phyloP scores from a whole-genome alignment of 2,888 invertebrate genomes.

The Macrophya annulata region DNA sequence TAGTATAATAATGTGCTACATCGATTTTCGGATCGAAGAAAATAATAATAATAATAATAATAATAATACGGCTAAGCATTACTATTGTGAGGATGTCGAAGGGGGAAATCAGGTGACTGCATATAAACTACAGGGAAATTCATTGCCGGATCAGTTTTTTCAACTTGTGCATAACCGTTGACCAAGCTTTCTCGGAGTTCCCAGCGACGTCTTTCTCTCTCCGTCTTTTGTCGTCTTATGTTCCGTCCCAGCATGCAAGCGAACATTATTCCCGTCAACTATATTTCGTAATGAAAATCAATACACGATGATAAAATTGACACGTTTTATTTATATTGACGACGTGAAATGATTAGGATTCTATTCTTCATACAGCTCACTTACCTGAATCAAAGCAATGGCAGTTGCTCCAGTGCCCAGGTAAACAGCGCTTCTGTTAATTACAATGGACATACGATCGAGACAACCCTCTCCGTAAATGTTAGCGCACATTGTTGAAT shows the following conservation, averaged over 20 bases:
- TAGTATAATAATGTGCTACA: slow-evolving; percentile 4
- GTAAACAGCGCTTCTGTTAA: slow-evolving; percentile 87
- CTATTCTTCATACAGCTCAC: slow-evolving; percentile 52
- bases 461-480: slow-evolving; percentile 82
- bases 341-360: neutral
- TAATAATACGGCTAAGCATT: slow-evolving; percentile 16
- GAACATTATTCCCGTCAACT: slow-evolving; percentile 93
- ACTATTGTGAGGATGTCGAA: slow-evolving; percentile 59
- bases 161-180: slow-evolving; percentile 78
- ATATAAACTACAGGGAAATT: slow-evolving; percentile 75
- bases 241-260: slow-evolving; percentile 94
- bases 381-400: slow-evolving; percentile 90
- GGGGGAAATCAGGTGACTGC: slow-evolving; percentile 67
- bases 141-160: slow-evolving; percentile 74
- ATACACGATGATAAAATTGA: slow-evolving; percentile 53
- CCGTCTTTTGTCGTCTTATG: slow-evolving; percentile 89
- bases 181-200: slow-evolving; percentile 84
- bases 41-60: slow-evolving; percentile 58
- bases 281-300: slow-evolving; percentile 70
- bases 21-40: neutral
- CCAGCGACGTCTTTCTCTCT: slow-evolving; percentile 87
- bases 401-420: slow-evolving; percentile 89
- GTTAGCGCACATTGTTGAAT: slow-evolving; percentile 59
- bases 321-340: neutral
- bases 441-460: slow-evolving; percentile 82